These are phyloP conservation scores for Tenebrosternarchus preto DNA, from an alignment of 2,113 vertebrate species.

Conservation along the genomic window DNA sequence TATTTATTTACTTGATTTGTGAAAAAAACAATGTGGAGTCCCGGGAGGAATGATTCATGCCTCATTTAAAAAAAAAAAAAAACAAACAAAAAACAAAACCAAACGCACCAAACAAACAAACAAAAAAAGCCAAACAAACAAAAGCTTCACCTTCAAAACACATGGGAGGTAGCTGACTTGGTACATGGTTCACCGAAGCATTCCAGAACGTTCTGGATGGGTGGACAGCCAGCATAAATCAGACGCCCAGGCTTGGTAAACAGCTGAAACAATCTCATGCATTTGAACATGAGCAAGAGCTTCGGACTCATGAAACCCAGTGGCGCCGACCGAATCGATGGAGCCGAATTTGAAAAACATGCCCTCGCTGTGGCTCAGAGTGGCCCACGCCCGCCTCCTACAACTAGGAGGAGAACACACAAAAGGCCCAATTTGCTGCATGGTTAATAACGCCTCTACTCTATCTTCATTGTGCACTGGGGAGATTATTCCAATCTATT, in stretches of 20 bases:
- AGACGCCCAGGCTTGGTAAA: background rate
- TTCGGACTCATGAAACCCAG: background rate
- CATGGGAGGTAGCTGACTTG: slow-evolving; percentile 6
- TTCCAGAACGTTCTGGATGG: slow-evolving; percentile 7
- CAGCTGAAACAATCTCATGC: slow-evolving; percentile 4
- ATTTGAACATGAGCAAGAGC: slow-evolving; percentile 14
- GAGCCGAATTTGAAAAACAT: background rate
- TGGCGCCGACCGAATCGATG: background rate
- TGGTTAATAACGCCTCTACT: slow-evolving; percentile 6
- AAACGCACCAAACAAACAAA: no score
- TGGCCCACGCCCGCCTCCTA: background rate
- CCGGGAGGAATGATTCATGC: background rate
- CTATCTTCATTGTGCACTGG: background rate
- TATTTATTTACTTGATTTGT: slow-evolving; percentile 14
- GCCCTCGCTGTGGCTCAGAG: background rate
- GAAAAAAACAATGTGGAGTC: background rate
- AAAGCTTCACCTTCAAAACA: background rate
- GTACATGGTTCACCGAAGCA: background rate
- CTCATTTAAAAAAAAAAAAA: background rate
- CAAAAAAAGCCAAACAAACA: background rate
- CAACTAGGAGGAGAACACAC: background rate
- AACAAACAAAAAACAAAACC: no score
- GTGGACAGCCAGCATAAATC: background rate
- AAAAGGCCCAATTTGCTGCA: slow-evolving; percentile 2
- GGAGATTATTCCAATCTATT: background rate